Base-by-base conservation (phyloP, 2,797 vertebrate genomes). In the Chelon labrosus region DNA sequence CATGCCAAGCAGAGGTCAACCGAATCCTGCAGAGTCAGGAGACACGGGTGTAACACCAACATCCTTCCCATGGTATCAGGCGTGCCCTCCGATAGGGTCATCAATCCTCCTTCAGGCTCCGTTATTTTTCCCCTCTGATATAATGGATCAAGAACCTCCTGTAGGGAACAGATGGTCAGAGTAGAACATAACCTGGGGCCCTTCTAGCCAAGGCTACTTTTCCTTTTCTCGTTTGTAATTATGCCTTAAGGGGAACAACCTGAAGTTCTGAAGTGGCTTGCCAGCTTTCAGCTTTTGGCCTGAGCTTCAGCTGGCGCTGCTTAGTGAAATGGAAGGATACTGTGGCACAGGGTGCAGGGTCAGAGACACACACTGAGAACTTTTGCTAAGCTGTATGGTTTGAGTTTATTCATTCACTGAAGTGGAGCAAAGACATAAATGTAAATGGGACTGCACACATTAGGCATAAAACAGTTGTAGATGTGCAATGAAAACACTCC, bases 81-180 rank as follows among this genome's bases (percentile, higher is more conserved):
- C 63, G 53, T 65, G 65, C 47, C 60, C 73, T 77, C 38, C 42
- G 10, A 63, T 37, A 46, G 44, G 41, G 25, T 67, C 55, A 12
- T 42, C 7, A 56, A 83, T 73, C 61, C 60, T 83, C 85, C 86
- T 83, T 65, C 61, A 61, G 85, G 89, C 76, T 72, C 76, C 71
- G 82, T 90, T 88, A 90, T 83, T 80, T 73, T 51, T 58, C 73
- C 47, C 56, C 60, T 80, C 70, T 82, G 81, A 87, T 87, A 80
- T 77, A 86, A 83, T 77, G 67, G 86, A 86, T 86, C 75, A 80
- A 85, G 85, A 79, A 62, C 50, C 61, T 90, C 68, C 77, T 73
- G 81, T 50, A 78, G 84, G 49, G 62, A 89, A 77, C 85, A 90
- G 82, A 89, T 89, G 86, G 82, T 77, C 70, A 38, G 65, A 79